Evolutionary conservation across 2,888 invertebrate genomes (phyloP).

Genomic region (Boloria euphrosyne): DNA sequence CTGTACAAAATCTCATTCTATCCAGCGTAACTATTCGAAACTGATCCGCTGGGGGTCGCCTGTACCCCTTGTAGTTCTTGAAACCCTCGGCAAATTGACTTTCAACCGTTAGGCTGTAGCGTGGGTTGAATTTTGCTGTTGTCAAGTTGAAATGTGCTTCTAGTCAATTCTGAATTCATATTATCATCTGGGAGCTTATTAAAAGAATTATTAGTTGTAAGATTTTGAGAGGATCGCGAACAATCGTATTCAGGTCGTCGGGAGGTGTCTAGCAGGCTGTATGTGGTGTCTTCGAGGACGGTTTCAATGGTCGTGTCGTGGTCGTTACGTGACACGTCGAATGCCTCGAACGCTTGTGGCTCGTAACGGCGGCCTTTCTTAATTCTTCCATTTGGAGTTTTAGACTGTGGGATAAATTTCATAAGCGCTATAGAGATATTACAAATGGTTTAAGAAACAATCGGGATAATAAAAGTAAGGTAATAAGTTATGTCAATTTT

Average conservation of each 20-base stretch:
- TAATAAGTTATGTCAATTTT: too few relatives aligned
- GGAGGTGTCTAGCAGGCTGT: constrained; percentile 63
- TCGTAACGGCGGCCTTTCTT: constrained; percentile 57
- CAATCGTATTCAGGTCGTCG: constrained; percentile 52
- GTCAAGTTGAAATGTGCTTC: constrained; percentile 57
- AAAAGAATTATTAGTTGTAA: constrained; percentile 53
- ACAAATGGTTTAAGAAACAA: not conserved
- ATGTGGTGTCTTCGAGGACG: constrained; percentile 51
- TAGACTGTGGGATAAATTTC: constrained; percentile 50
- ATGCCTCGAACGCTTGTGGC: constrained; percentile 51
- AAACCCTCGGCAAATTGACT: constrained; percentile 28
- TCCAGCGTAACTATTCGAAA: constrained; percentile 34
- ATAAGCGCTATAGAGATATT: constrained; percentile 34
- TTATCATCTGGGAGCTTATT: constrained; percentile 74
- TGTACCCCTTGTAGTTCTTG: constrained; percentile 68
- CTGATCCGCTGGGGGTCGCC: constrained; percentile 61
- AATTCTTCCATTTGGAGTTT: constrained; percentile 69
- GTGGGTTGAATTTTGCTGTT: constrained; percentile 72
- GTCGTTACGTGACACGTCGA: constrained; percentile 63
- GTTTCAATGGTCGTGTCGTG: constrained; percentile 64
- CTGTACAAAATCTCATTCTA: constrained; percentile 62
- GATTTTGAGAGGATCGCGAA: constrained; percentile 40
- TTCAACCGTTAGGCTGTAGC: constrained; percentile 77
- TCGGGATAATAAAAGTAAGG: not conserved
- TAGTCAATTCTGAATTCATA: constrained; percentile 72